Conservation (phyloP, 2,113 vertebrate genomes). For the Toxostoma redivivum region DNA sequence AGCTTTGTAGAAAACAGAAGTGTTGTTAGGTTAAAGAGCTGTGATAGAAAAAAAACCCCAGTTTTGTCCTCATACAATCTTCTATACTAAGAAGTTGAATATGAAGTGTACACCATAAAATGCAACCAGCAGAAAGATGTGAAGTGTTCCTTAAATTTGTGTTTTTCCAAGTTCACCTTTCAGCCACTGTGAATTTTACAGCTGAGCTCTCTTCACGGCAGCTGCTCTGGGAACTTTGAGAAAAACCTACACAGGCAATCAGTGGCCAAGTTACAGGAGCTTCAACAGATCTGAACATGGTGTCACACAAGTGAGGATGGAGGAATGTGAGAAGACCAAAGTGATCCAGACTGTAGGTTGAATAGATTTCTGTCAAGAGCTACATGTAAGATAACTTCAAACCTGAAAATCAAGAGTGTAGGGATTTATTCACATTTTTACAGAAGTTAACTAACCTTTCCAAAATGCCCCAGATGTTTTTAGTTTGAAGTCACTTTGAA, state of each 20-base stretch:
- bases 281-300: not conserved
- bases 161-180: not conserved
- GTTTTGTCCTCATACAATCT: not conserved
- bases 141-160: not conserved
- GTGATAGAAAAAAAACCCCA: not conserved
- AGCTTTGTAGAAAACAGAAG: not conserved
- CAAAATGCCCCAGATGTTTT: not conserved
- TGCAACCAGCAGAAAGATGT: not conserved
- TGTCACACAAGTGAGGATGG: not conserved
- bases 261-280: accelerated
- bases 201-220: not conserved
- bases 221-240: not conserved
- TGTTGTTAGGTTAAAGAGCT: not conserved
- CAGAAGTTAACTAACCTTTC: not conserved
- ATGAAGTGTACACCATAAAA: not conserved
- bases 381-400: not conserved
- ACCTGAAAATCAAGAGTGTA: not conserved
- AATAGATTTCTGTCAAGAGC: not conserved
- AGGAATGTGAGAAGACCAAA: not conserved
- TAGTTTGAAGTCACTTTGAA: not conserved
- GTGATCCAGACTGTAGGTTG: not conserved
- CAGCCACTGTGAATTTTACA: not conserved
- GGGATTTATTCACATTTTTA: not conserved
- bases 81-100: not conserved
- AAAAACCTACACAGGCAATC: not conserved